Evolutionary conservation across 2,113 vertebrate species (phyloP), one percentile per base, ranked within the genome.

Genomic region (Ariopsis seemanni): DNA sequence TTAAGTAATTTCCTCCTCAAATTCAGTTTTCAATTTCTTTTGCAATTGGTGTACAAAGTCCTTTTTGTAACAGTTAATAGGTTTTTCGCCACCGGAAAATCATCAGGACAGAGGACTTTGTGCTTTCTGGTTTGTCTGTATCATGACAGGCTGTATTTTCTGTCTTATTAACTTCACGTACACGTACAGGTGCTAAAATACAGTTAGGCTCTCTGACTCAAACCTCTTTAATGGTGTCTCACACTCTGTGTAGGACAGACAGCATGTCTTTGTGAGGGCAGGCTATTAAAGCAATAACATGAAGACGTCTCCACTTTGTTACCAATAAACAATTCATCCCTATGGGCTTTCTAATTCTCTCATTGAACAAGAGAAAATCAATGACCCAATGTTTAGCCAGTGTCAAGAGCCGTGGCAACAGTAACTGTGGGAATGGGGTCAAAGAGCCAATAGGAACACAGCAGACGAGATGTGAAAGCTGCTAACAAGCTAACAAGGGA

Each of bases 401-500:
- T 25, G 12, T 85, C 84, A 58, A 82, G 72, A 30, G 74, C 63
- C n/a, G n/a, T 81, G 53, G 55, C 78, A 27, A 88, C 74, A 79
- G 90, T 89, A 78, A 20, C 74, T 50, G 53, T 86, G 86, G 84
- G 84, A 89, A 88, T 48, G 11, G 2, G 81, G 86, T 86, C 86
- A 86, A 71, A 86, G 57, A 34, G 82, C 75, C 80, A 84, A 78
- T 71, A 50, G 57, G 83, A 86, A 53, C 57, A 69, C 53, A 67
- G 42, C 27, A 60, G n/a, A 57, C 30, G 84, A 82, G 58, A 78
- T 52, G 82, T 57, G 62, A 27, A 27, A 74, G 82, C 65, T 60
- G 57, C 71, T 88, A 90, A 90, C 84, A 88, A 85, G 85, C 87
- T 84, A 91, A 84, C 88, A 63, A 48, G 86, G 88, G 80, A 87